Evolutionary conservation across 2,113 vertebrate genomes (phyloP).

Genomic region (Corvus hawaiiensis): DNA sequence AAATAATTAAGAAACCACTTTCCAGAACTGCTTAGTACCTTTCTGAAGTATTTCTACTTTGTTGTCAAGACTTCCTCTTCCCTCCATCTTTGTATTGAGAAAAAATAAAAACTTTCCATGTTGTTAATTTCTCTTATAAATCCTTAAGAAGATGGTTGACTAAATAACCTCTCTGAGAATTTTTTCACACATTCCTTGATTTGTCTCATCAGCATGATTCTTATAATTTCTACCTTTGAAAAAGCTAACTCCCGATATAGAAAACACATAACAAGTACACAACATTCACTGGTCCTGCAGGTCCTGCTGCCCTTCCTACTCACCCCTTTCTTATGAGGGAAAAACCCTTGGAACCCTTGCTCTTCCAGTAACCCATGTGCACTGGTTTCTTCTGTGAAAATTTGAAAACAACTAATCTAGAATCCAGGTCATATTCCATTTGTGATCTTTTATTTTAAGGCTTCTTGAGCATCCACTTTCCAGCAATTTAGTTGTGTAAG

Average conservation of each 20-base stretch:
- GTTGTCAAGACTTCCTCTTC: neutral
- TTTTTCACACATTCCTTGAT: accelerated
- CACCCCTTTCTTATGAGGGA: accelerated
- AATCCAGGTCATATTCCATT: neutral
- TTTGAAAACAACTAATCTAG: neutral
- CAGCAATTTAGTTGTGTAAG: neutral
- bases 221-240: neutral
- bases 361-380: neutral
- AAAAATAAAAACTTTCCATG: neutral
- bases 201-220: neutral
- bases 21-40: neutral
- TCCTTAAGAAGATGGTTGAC: neutral
- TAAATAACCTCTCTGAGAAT: neutral
- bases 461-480: neutral
- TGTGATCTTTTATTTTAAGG: neutral
- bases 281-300: neutral
- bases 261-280: neutral
- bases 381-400: neutral
- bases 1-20: neutral
- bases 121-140: neutral
- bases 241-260: neutral
- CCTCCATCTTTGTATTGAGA: neutral
- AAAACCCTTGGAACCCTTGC: neutral
- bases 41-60: neutral
- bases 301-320: neutral